Percentiles rank a stretch among this genome's conserved stretches.
These are phyloP conservation scores for Tetrao urogallus DNA, from an alignment of 2,113 vertebrate species.

Conservation along the genomic window DNA sequence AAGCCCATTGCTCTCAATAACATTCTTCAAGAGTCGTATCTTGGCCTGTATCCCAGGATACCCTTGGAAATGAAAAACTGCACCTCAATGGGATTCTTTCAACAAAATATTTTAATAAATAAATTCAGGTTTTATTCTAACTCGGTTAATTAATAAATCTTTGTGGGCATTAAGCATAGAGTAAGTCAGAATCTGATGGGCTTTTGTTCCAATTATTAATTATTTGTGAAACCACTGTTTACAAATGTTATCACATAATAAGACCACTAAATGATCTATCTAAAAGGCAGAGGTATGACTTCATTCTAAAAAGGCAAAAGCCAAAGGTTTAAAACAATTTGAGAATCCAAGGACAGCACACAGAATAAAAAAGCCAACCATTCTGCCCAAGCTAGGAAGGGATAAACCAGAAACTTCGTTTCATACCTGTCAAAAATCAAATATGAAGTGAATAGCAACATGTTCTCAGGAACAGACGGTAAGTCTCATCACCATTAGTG, in stretches of 20 bases:
- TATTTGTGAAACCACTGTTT: constrained; percentile 35
- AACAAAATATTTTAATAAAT: constrained; percentile 65
- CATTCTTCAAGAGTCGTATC: constrained; percentile 60
- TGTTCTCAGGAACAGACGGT: not conserved
- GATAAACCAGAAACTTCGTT: not conserved
- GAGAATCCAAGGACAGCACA: not conserved
- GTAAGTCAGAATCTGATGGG: constrained; percentile 23
- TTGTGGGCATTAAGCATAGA: constrained; percentile 24
- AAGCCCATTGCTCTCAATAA: constrained; percentile 36
- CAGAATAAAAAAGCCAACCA: not conserved
- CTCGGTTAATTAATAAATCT: constrained; percentile 47
- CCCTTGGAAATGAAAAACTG: constrained; percentile 56
- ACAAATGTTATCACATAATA: not conserved
- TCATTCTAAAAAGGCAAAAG: not conserved
- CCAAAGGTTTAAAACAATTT: not conserved
- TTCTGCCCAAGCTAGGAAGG: not conserved
- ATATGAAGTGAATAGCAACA: not conserved
- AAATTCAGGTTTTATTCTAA: constrained; percentile 57
- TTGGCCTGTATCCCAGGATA: constrained; percentile 69
- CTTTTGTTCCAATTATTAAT: constrained; percentile 46
- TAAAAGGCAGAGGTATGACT: not conserved
- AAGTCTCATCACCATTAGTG: not conserved
- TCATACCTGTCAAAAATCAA: not conserved
- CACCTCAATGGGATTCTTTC: constrained; percentile 57
- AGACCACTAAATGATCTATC: not conserved